Evolutionary conservation across 1,140 invertebrate species (phyloP).

Genomic region (Manduca sexta): DNA sequence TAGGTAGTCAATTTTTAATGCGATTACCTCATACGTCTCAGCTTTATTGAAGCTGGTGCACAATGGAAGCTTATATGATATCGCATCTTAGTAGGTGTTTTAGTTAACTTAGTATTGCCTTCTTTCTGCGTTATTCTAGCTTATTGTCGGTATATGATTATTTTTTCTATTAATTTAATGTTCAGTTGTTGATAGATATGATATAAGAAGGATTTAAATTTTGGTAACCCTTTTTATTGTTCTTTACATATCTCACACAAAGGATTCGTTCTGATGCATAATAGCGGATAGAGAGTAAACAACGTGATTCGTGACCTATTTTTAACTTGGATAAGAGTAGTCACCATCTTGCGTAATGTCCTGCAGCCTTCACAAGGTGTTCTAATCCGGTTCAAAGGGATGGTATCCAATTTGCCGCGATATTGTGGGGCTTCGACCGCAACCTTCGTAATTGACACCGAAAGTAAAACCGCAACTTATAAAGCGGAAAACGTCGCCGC

Average conservation of each 20-base stretch:
- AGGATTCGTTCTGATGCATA: slow-evolving; percentile 22
- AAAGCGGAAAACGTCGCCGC: slow-evolving; percentile 36
- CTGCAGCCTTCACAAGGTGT: slow-evolving; percentile 42
- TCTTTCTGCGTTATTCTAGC: too few species aligned
- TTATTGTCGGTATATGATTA: too few species aligned
- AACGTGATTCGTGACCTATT: slow-evolving; percentile 32
- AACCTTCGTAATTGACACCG: slow-evolving; percentile 56
- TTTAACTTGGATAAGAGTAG: slow-evolving; percentile 33
- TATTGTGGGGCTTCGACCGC: slow-evolving; percentile 58
- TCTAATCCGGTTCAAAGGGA: slow-evolving; percentile 53
- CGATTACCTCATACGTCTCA: too few species aligned
- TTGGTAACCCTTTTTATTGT: slow-evolving; percentile 51
- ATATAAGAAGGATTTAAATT: slow-evolving; percentile 64
- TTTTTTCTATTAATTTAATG: too few species aligned
- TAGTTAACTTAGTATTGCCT: too few species aligned
- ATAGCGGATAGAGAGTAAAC: slow-evolving; percentile 10
- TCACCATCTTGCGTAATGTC: slow-evolving; percentile 36
- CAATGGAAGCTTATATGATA: too few species aligned
- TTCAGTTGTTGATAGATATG: too few species aligned
- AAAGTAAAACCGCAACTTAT: slow-evolving; percentile 43
- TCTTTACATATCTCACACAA: slow-evolving; percentile 5
- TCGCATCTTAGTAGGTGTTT: too few species aligned
- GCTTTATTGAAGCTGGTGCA: too few species aligned
- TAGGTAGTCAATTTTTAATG: too few species aligned
- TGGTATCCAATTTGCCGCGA: slow-evolving; percentile 60